Base-by-base conservation (phyloP, 2,888 invertebrate genomes). In the Xylota sylvarum region DNA sequence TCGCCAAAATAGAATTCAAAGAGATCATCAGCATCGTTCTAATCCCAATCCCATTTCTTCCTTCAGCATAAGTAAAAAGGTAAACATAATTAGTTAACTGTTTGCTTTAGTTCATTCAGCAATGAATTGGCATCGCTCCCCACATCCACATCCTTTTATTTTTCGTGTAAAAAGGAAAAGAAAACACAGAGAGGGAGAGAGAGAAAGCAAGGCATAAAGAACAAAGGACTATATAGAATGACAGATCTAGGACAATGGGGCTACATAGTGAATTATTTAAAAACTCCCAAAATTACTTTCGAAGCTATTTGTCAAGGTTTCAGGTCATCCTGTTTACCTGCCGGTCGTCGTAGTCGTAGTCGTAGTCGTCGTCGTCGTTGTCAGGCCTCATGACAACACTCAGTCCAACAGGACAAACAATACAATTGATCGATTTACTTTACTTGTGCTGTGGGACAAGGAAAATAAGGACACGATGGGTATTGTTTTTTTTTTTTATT, bases 41-140 rank as follows among this genome's bases (percentile, higher is more conserved):
- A 64, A 76, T 50, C 40, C 32, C 17, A 43, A 43, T 55, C 52
- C 65, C 46, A 65, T 81, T 69, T 55, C 65, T 58, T 52, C 55
- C 70, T 50, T 67, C 60, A 55, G 85, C 70, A 85, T 81, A 77
- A 76, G 81, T 76, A 81, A 85, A 65, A 81, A 85, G 81, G 81
- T 85, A 85, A 85, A 85, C 81, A 85, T 76, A 85, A 85, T 85
- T 81, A 81, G 81, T 85, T 74, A 85, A 85, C 74, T 85, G 84
- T 85, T 85, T 85, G 74, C 73, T 48, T 77, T 70, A 69, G 74
- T 67, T 69, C 52, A 72, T 67, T 76, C 73, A 62, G 69, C 81
- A 72, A 65, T 72, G 78, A 58, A 83, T 72, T 58, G 82, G 77
- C 50, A 12, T 43, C 52, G 32, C n/a, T 78, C 35, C 79, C 67